phyloP scores from a whole-genome alignment of 92 coral and sea anemone genomes.

The Umimayanthus chanpuru region DNA sequence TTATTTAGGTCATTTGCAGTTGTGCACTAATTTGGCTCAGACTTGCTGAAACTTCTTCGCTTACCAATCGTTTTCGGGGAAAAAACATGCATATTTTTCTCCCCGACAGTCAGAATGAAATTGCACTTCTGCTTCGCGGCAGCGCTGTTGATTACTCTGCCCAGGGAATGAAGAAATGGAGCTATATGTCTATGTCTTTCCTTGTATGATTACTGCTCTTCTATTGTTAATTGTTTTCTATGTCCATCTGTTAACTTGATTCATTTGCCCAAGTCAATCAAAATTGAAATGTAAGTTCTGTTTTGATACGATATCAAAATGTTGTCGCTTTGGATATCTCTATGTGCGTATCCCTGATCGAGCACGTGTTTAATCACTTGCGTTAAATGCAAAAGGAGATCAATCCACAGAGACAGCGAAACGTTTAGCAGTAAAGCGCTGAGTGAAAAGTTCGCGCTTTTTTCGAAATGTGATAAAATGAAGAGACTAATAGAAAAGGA shows the following conservation, averaged over 20 bases:
- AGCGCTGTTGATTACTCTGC: too few relatives aligned
- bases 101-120: too few relatives aligned
- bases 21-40: too few relatives aligned
- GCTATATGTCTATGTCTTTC: slow-evolving; percentile 14
- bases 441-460: neutral
- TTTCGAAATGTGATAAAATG: too few relatives aligned
- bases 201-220: slow-evolving; percentile 4
- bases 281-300: neutral
- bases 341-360: slow-evolving; percentile 26
- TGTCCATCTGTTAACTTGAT: neutral
- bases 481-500: neutral
- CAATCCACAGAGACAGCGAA: neutral
- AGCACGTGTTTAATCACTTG: neutral
- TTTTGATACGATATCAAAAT: slow-evolving; percentile 11
- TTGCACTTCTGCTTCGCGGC: too few relatives aligned
- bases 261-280: slow-evolving; percentile 39
- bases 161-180: too few relatives aligned
- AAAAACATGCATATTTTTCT: too few relatives aligned
- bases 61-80: too few relatives aligned
- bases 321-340: slow-evolving; percentile 39
- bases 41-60: too few relatives aligned
- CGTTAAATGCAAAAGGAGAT: too few relatives aligned
- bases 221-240: neutral
- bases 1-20: too few relatives aligned
- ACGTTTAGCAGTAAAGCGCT: neutral